Percentiles rank a stretch among this genome's conserved stretches.
phyloP scores from a whole-genome alignment of 2,888 invertebrate genomes.

The Cerceris rybyensis region DNA sequence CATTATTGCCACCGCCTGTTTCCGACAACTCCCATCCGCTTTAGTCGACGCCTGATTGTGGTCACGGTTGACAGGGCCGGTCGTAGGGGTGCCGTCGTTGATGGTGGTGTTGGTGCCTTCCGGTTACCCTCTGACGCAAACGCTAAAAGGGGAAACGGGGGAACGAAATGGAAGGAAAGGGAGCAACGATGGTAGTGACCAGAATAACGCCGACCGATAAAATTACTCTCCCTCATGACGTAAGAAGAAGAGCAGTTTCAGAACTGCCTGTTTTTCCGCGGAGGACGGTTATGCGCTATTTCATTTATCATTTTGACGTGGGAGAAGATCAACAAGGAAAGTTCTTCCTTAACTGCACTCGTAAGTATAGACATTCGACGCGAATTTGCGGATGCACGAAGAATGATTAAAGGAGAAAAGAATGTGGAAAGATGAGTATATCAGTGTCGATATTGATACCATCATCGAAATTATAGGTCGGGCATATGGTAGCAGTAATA shows the following conservation, averaged over 20 bases:
- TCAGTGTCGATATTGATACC: background rate
- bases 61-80: conserved; percentile 42
- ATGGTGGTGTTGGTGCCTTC: conserved; percentile 15
- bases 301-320: conserved; percentile 63
- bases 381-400: background rate
- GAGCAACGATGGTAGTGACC: conserved; percentile 28
- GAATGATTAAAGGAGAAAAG: background rate
- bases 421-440: background rate
- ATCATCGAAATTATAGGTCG: background rate
- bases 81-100: conserved; percentile 17
- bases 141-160: background rate
- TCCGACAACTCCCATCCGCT: conserved; percentile 56
- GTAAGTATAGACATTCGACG: background rate
- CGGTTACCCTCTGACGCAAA: conserved; percentile 11
- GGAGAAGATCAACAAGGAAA: conserved; percentile 26
- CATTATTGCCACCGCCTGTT: conserved; percentile 66
- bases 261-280: conserved; percentile 54
- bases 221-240: conserved; percentile 48
- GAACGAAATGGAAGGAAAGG: conserved; percentile 17
- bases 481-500: too few relatives aligned
- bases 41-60: conserved; percentile 49
- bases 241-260: conserved; percentile 6
- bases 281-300: conserved; percentile 37
- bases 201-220: conserved; percentile 57
- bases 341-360: conserved; percentile 2